Conservation (phyloP, 2,113 vertebrate genomes). For the Tetrao urogallus region DNA sequence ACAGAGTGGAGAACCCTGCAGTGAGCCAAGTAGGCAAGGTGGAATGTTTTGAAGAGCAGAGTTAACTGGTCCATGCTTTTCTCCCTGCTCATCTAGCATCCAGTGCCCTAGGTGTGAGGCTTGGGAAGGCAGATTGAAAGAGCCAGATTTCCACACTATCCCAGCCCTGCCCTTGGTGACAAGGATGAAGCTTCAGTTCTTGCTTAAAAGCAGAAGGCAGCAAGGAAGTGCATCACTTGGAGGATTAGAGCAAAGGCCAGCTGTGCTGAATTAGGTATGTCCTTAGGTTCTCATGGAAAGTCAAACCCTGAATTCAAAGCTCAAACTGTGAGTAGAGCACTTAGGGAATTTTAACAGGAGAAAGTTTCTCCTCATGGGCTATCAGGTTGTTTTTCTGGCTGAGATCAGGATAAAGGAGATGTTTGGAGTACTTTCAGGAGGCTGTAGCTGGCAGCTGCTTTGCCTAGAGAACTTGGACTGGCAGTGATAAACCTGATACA, state of each 20-base stretch:
- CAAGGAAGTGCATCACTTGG: fast-evolving
- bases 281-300: background rate
- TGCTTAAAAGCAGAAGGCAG: background rate
- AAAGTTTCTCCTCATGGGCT: background rate
- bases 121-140: background rate
- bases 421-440: background rate
- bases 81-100: background rate
- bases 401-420: background rate
- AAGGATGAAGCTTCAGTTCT: background rate
- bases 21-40: background rate
- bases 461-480: background rate
- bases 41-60: background rate
- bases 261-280: background rate
- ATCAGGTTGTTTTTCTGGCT: background rate
- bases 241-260: background rate
- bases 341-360: background rate
- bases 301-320: background rate
- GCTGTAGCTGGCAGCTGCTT: background rate
- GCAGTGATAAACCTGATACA: background rate
- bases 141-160: background rate
- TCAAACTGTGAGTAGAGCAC: background rate
- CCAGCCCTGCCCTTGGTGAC: background rate
- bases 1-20: background rate
- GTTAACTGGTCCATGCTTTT: background rate
- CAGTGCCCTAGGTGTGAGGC: background rate